phyloP scores from a whole-genome alignment of 2,113 vertebrate species.

The Sinosuthora webbiana region DNA sequence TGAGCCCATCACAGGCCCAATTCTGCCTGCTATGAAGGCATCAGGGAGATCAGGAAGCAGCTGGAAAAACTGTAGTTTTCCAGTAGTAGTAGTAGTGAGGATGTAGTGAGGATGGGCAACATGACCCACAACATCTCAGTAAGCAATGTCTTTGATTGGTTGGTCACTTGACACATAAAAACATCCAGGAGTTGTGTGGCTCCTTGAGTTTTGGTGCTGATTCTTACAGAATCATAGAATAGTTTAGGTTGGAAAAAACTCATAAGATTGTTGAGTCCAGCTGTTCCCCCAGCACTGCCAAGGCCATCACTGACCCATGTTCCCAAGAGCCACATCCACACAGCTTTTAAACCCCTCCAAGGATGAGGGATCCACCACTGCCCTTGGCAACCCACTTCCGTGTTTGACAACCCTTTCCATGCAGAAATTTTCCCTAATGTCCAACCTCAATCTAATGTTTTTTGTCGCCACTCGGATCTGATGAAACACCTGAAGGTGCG shows the following conservation, averaged over 20 bases:
- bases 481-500: background rate
- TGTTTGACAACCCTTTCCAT: background rate
- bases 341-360: background rate
- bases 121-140: background rate
- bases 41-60: background rate
- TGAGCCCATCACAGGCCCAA: background rate
- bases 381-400: accelerated
- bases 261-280: accelerated
- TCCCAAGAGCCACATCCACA: background rate
- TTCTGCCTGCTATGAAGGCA: background rate
- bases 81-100: no score
- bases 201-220: background rate
- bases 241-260: background rate
- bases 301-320: background rate
- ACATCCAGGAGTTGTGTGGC: background rate
- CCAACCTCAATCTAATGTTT: background rate
- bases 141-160: background rate
- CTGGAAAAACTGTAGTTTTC: background rate
- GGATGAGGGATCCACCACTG: background rate
- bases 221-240: background rate
- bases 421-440: background rate
- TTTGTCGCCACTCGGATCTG: background rate
- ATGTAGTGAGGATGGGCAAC: accelerated
- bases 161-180: background rate
- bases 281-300: background rate